Evolutionary conservation across 2,113 vertebrate genomes (phyloP), one percentile per base, ranked within the genome.

Genomic region (Eleginops maclovinus): DNA sequence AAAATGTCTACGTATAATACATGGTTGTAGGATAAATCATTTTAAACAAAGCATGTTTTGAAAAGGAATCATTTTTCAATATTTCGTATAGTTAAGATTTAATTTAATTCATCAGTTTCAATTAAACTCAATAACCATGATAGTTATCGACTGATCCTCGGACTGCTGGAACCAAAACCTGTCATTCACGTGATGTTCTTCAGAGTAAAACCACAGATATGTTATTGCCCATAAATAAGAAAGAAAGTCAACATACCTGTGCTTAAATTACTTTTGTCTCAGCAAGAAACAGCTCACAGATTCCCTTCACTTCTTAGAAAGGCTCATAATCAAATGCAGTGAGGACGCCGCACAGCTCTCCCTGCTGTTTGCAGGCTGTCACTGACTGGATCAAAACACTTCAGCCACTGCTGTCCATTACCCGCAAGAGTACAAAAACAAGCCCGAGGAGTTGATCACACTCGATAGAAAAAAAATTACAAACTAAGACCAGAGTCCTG

Each of bases 301-400:
- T 85, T 81, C 40, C 72, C 67, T 65, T 89, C 86, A 92, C 79
- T 87, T 62, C 64, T 71, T 59, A 44, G 17, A 71, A 17, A 43
- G 22, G 71, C 72, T 92, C 91, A 91, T 90, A 21, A 50, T 84
- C 62, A 64, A 56, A 31, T 43, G 86, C 73, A 40, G 62, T 17
- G 85, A 8, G 76, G 46, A 50, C 86, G 61, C 77, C 53, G 84
- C 82, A 81, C 88, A 88, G 91, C 91, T 92, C 90, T 89, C 88
- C 86, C 88, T 93, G 88, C 89, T 82, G 91, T 89, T 36, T 72
- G 88, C 91, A 86, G 70, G 24, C 87, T 75, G 90, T 88, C 91
- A 91, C 88, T 86, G 89, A 84, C 87, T 26, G 73, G 82, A 73
- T 64, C 87, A 55, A 15, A 67, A 78, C 84, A 67, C 82, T 40